Conservation (phyloP, 2,797 vertebrate genomes). For the Sebastiscus albofasciatus region DNA sequence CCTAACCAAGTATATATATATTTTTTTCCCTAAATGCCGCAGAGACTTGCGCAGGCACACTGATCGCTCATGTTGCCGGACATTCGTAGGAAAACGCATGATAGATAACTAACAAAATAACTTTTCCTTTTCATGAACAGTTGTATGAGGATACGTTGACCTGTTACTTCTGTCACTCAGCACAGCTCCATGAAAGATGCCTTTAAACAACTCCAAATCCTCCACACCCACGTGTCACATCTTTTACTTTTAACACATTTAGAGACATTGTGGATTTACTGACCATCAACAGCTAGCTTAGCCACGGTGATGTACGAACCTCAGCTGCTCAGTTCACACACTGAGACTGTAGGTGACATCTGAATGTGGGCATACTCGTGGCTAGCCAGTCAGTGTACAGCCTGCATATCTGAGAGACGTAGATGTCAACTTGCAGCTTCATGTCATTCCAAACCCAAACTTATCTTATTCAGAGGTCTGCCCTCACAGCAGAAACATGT, state of each 20-base stretch:
- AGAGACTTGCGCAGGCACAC: too few species aligned
- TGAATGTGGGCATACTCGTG: not conserved
- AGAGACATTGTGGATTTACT: not conserved
- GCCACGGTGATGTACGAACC: not conserved
- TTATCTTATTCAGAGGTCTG: not conserved
- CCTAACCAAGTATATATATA: not conserved
- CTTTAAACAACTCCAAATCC: not conserved
- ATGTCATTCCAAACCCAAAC: not conserved
- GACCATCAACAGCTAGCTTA: not conserved
- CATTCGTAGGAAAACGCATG: too few species aligned
- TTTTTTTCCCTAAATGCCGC: too few species aligned
- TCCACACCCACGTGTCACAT: not conserved
- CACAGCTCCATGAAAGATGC: not conserved
- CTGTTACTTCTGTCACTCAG: not conserved
- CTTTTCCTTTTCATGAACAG: not conserved
- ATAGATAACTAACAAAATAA: too few species aligned
- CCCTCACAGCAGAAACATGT: slow-evolving; percentile 5
- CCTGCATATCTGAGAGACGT: not conserved
- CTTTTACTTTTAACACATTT: not conserved
- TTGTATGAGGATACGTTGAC: not conserved
- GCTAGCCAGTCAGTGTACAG: not conserved
- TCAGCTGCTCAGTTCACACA: not conserved
- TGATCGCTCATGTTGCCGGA: too few species aligned
- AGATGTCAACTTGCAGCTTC: not conserved
- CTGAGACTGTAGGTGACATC: not conserved